Evolutionary conservation across 2,113 vertebrate genomes (phyloP), one percentile per base, ranked within the genome.

Genomic region (Cygnus buccinator): DNA sequence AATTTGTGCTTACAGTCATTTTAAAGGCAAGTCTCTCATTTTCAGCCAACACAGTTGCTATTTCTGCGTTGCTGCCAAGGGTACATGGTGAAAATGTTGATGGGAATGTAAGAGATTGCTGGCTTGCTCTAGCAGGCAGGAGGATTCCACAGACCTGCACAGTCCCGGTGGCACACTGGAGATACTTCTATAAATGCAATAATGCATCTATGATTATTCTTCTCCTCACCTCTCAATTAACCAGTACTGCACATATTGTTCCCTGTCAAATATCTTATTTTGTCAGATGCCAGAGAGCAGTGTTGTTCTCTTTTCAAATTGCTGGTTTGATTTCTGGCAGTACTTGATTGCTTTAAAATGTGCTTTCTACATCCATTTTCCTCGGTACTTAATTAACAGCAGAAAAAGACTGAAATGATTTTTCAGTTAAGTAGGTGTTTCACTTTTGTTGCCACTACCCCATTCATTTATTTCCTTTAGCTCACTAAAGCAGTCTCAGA

Each of bases 231-330:
- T 96, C 89, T 94, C 93, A 94, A 92, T 97, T 97, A 96, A 91
- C 77, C 71, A 89, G 94, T 96, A 93, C 96, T 83, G 95, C 75
- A 97, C 95, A 93, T 82, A 95, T 95, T 96, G 94, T 97, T 97
- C 94, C 94, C 84, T 95, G 87, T 95, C 91, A 96, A 93, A 85
- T 91, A 93, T 79, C 95, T 89, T 89, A 84, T 89, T 95, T 95
- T 91, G 77, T 95, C 84, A 92, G 94, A 94, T 97, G 93, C 93
- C 91, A 95, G 91, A 87, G 52, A 96, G 89, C 87, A 92, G 73
- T 87, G 94, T 77, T 95, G 91, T 92, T 95, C 91, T 94, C 84
- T 92, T 94, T 96, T 94, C 77, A 94, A 96, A 95, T 97, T 94
- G 89, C 94, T 94, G 78, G 89, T 95, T 95, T 96, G 94, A 95